These are phyloP conservation scores for Galago senegalensis DNA, from an alignment of 2,797 vertebrate species.

Conservation along the genomic window DNA sequence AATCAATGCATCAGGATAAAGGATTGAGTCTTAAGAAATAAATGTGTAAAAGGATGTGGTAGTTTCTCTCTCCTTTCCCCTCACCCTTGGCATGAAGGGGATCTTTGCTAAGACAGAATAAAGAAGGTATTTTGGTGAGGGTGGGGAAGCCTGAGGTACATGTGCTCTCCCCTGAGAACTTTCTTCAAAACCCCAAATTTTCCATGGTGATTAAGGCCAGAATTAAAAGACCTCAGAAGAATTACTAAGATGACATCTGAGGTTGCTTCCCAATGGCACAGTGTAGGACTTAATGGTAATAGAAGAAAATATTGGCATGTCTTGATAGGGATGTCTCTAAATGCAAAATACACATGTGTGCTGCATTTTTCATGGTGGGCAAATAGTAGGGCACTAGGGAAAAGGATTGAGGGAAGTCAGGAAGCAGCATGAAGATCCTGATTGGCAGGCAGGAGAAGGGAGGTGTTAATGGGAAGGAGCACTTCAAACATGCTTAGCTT, in stretches of 20 bases:
- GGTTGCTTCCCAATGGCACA: not conserved
- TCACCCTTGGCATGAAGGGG: not conserved
- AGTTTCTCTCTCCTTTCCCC: not conserved
- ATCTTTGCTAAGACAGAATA: slow-evolving; percentile 12
- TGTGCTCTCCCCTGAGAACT: not conserved
- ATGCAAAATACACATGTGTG: not conserved
- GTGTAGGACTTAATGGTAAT: not conserved
- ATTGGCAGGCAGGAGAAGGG: not conserved
- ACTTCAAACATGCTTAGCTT: not conserved
- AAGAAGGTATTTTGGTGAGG: not conserved
- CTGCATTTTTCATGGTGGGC: not conserved
- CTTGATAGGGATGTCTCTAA: not conserved
- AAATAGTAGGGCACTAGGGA: not conserved
- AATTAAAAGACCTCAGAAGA: not conserved
- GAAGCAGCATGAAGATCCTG: not conserved
- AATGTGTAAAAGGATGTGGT: not conserved
- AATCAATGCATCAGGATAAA: not conserved
- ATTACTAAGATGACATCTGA: not conserved
- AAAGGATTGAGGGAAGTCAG: not conserved
- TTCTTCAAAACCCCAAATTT: not conserved
- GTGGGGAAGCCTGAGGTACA: not conserved
- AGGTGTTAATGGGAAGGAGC: not conserved
- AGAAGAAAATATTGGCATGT: slow-evolving; percentile 11
- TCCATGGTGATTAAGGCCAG: not conserved
- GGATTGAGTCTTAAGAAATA: not conserved